These are phyloP conservation scores for Scortum barcoo DNA, from an alignment of 2,113 vertebrate genomes.

Conservation along the genomic window DNA sequence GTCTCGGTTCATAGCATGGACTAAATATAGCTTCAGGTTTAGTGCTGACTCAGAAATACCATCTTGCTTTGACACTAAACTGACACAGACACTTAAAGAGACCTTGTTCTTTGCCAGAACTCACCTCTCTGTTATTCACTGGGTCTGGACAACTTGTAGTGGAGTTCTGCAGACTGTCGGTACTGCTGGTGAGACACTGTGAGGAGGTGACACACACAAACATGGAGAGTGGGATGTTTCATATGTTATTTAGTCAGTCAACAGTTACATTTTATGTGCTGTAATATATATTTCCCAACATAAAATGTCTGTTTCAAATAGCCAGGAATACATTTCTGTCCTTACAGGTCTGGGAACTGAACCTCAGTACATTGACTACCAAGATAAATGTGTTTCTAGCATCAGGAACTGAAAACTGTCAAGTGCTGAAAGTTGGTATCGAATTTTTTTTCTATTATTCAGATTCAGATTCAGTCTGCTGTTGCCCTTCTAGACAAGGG, in stretches of 20 bases:
- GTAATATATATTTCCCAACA: background rate
- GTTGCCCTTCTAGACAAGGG: too few relatives aligned
- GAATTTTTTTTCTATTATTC: too few relatives aligned
- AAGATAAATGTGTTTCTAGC: background rate
- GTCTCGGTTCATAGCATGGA: slow-evolving; percentile 61
- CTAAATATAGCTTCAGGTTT: slow-evolving; percentile 72
- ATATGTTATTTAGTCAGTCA: background rate
- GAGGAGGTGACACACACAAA: background rate
- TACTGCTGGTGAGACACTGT: background rate
- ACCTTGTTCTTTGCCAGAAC: slow-evolving; percentile 37
- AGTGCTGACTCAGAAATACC: slow-evolving; percentile 81
- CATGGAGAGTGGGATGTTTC: background rate
- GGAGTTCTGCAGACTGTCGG: slow-evolving; percentile 2
- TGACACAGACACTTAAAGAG: slow-evolving; percentile 60
- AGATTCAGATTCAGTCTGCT: too few relatives aligned
- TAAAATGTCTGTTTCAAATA: background rate
- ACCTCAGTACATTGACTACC: background rate
- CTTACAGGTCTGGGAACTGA: background rate
- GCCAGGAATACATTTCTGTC: background rate
- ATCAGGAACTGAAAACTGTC: background rate
- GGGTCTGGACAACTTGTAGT: background rate
- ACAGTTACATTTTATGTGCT: background rate
- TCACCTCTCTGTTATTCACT: slow-evolving; percentile 33
- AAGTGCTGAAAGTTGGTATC: background rate
- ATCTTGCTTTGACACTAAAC: slow-evolving; percentile 58